phyloP scores from a whole-genome alignment of 2,113 vertebrate genomes.

The Danionella cerebrum region DNA sequence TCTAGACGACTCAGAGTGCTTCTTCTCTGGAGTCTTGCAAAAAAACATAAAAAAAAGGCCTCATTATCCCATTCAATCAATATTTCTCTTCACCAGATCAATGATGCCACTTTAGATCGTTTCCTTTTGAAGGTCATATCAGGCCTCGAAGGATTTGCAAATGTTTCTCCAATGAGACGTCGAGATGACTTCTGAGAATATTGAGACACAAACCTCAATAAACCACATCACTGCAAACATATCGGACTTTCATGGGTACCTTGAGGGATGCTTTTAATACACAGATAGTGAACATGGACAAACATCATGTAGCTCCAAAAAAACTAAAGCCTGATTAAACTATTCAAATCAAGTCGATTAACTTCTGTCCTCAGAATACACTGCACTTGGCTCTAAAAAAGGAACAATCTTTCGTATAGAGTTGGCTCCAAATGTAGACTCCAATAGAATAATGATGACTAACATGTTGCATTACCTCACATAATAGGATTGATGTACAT shows the following conservation, averaged over 20 bases:
- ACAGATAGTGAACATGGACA: background rate
- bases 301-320: background rate
- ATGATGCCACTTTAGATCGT: background rate
- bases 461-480: no score
- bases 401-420: no score
- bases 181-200: background rate
- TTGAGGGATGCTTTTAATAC: background rate
- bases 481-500: no score
- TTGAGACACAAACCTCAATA: background rate
- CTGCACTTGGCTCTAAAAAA: no score
- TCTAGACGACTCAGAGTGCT: conserved; percentile 88
- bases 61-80: background rate
- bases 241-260: background rate
- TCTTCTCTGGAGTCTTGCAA: conserved; percentile 96
- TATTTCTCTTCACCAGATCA: background rate
- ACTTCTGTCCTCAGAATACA: background rate
- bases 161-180: background rate
- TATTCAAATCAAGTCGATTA: no score
- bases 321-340: background rate
- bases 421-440: no score
- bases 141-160: background rate
- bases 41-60: background rate
- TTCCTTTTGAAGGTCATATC: background rate
- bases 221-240: background rate
- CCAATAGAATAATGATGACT: no score